phyloP scores from a whole-genome alignment of 2,888 invertebrate genomes.

The Bellardia bayeri region DNA sequence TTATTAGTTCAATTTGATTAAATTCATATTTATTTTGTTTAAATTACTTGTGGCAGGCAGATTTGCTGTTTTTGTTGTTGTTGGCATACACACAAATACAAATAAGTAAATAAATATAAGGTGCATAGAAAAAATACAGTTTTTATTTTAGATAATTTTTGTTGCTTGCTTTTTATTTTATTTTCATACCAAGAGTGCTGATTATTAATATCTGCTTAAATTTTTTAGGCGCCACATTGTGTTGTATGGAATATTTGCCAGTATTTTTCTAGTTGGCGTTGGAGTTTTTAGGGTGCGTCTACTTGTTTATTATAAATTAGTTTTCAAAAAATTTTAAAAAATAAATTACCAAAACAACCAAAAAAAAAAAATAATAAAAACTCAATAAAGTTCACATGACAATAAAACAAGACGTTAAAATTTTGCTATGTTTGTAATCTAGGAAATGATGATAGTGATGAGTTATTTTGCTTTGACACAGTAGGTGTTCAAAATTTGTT shows the following conservation, averaged over 20 bases:
- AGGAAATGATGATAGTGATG: constrained; percentile 20
- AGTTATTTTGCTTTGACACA: not conserved
- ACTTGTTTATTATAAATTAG: constrained; percentile 50
- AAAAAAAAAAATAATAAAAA: constrained; percentile 3
- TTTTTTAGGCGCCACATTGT: constrained; percentile 61
- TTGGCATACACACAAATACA: not conserved
- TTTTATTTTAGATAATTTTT: not conserved
- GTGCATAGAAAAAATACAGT: not conserved
- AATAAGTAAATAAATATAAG: not conserved
- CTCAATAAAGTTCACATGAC: not conserved
- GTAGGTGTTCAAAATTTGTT: constrained; percentile 26
- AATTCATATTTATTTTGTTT: constrained; percentile 60
- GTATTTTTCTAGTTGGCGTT: constrained; percentile 23
- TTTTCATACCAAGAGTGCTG: constrained; percentile 32
- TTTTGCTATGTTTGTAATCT: not conserved
- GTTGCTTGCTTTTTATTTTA: not conserved
- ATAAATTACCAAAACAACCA: constrained; percentile 10
- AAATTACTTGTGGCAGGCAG: constrained; percentile 58
- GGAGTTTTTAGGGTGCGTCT: constrained; percentile 66
- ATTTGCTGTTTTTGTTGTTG: not conserved
- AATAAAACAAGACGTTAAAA: not conserved
- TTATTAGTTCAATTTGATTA: constrained; percentile 42
- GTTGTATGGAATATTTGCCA: constrained; percentile 29
- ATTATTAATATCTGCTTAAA: constrained; percentile 37
- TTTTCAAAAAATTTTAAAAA: constrained; percentile 11